Evolutionary conservation across 2,888 invertebrate species (phyloP).

Genomic region (Conchocele bisecta): DNA sequence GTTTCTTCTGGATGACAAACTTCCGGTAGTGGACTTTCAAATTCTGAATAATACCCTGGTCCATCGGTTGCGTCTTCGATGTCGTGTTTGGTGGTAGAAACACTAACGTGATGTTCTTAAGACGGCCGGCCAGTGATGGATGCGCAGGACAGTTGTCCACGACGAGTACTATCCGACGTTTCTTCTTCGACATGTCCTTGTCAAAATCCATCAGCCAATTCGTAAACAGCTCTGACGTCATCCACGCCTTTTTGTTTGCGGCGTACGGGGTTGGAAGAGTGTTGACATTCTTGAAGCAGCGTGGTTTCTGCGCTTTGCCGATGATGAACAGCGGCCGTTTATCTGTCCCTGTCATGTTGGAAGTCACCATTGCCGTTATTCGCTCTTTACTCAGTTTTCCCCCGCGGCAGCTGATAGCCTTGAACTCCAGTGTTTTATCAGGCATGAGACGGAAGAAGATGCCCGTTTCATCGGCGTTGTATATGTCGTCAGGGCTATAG

Average conservation of each 20-base stretch:
- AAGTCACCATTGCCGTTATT: conserved; percentile 40
- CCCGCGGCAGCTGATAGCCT: conserved; percentile 43
- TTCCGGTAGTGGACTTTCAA: conserved; percentile 40
- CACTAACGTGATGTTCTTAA: conserved; percentile 37
- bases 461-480: conserved; percentile 59
- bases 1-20: conserved; percentile 2
- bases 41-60: conserved; percentile 55
- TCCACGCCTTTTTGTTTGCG: conserved; percentile 55
- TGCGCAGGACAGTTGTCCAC: conserved; percentile 62
- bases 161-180: conserved; percentile 34
- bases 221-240: conserved; percentile 52
- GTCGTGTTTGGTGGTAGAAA: conserved; percentile 63
- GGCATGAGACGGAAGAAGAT: conserved; percentile 52
- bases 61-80: conserved; percentile 57
- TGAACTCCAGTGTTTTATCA: conserved; percentile 38
- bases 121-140: conserved; percentile 28
- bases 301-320: conserved; percentile 46
- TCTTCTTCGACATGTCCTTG: conserved; percentile 12
- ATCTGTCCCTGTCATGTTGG: conserved; percentile 54
- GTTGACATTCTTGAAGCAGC: conserved; percentile 57
- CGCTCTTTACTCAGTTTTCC: conserved; percentile 48
- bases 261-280: conserved; percentile 49
- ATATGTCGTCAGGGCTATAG: conserved; percentile 52
- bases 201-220: conserved; percentile 53
- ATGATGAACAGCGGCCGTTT: conserved; percentile 52